These are phyloP conservation scores for Palythoa caribaeorum DNA, from an alignment of 92 coral and sea anemone species.

Conservation along the genomic window DNA sequence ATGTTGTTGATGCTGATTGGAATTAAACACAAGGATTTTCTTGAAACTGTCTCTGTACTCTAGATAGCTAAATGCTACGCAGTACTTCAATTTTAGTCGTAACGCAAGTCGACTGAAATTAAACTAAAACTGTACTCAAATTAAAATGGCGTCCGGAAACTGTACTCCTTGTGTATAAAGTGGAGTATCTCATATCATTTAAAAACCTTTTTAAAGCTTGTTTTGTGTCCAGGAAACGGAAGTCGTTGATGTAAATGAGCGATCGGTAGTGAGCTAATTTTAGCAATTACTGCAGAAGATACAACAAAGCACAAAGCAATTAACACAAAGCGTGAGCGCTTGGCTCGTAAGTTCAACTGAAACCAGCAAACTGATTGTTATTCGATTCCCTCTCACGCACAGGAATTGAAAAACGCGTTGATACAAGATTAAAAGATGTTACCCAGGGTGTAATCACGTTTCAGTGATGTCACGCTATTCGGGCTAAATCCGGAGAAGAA, in stretches of 20 bases:
- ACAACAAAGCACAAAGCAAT: neutral
- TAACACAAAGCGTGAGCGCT: neutral
- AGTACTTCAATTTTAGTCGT: too few relatives aligned
- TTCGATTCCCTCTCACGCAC: slow-evolving; percentile 21
- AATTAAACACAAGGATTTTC: too few relatives aligned
- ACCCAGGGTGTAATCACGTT: neutral
- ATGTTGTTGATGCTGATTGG: too few relatives aligned
- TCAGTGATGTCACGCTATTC: neutral
- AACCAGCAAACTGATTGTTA: neutral
- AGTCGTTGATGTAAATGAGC: slow-evolving; percentile 15
- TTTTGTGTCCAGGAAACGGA: slow-evolving; percentile 31
- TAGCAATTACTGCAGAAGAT: slow-evolving; percentile 3
- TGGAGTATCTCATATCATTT: too few relatives aligned
- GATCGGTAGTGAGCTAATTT: neutral
- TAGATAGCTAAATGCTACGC: too few relatives aligned
- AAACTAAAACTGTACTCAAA: too few relatives aligned
- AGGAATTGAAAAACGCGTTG: neutral
- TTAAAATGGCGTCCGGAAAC: too few relatives aligned
- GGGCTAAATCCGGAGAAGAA: neutral
- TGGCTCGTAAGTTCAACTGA: neutral
- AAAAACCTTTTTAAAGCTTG: neutral
- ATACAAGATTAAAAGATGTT: neutral
- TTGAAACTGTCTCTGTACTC: too few relatives aligned
- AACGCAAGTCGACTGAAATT: too few relatives aligned
- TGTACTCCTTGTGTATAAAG: too few relatives aligned